Evolutionary conservation across 2,888 invertebrate species (phyloP).

Genomic region (Parnassius apollo): DNA sequence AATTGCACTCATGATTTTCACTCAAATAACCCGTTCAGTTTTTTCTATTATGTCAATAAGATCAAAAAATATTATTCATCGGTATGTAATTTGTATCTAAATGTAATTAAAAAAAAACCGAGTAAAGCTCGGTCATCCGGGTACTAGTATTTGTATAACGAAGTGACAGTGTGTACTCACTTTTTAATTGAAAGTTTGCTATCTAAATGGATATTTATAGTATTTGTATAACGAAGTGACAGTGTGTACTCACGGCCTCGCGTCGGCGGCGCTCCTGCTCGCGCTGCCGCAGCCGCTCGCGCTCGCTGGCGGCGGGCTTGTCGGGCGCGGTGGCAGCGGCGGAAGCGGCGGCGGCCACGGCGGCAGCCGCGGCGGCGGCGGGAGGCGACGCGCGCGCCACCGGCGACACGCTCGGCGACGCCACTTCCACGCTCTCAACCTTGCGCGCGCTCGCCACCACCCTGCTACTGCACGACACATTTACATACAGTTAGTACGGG

Average conservation of each 20-base stretch:
- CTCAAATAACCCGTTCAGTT: no score
- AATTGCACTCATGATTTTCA: no score
- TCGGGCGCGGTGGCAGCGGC: constrained; percentile 61
- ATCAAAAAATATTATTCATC: no score
- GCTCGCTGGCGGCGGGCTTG: constrained; percentile 85
- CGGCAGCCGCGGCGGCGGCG: constrained; percentile 42
- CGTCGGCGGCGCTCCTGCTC: constrained; percentile 95
- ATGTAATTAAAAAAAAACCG: no score
- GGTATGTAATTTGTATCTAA: no score
- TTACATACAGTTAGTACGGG: no score
- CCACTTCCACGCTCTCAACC: constrained; percentile 57
- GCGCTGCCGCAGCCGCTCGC: constrained; percentile 90
- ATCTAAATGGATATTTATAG: background rate
- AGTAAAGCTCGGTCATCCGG: no score
- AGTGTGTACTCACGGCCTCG: constrained; percentile 89
- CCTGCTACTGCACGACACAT: constrained; percentile 34
- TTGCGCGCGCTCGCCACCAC: constrained; percentile 50
- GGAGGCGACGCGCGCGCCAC: constrained; percentile 66
- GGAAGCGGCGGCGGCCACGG: constrained; percentile 52
- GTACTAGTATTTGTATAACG: no score
- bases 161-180: no score
- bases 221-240: background rate
- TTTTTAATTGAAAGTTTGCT: no score
- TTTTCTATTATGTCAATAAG: no score
- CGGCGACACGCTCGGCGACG: constrained; percentile 66